phyloP scores from a whole-genome alignment of 2,113 vertebrate species.

The Oreocharis arfaki region DNA sequence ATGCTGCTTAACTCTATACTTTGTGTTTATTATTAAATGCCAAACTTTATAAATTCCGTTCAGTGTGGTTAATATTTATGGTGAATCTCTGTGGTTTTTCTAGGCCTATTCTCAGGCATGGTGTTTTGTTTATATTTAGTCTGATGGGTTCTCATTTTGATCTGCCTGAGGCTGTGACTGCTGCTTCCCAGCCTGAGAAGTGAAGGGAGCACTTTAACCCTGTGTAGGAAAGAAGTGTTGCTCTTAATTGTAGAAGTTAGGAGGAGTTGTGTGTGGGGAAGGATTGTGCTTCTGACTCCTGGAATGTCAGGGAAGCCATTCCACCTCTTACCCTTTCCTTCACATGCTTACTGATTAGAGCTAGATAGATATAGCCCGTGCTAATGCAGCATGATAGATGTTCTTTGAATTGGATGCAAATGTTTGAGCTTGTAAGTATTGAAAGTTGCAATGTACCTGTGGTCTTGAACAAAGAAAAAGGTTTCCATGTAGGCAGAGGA shows the following conservation, averaged over 20 bases:
- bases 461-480: not conserved
- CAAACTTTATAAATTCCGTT: not conserved
- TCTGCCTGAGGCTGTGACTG: not conserved
- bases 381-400: not conserved
- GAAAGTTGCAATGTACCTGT: not conserved
- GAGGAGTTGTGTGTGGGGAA: not conserved
- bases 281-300: not conserved
- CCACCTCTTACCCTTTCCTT: not conserved
- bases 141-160: not conserved
- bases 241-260: not conserved
- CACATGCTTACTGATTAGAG: not conserved
- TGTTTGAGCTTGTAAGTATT: not conserved
- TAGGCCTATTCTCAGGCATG: not conserved
- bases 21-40: slow-evolving; percentile 32
- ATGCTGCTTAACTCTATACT: not conserved
- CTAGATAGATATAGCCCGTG: not conserved
- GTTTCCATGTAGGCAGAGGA: not conserved
- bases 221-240: not conserved
- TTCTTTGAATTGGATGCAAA: not conserved
- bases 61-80: not conserved
- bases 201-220: not conserved
- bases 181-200: not conserved
- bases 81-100: not conserved
- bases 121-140: not conserved
- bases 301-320: not conserved